Conservation (phyloP, 2,113 vertebrate species). For the Oceanites oceanicus region DNA sequence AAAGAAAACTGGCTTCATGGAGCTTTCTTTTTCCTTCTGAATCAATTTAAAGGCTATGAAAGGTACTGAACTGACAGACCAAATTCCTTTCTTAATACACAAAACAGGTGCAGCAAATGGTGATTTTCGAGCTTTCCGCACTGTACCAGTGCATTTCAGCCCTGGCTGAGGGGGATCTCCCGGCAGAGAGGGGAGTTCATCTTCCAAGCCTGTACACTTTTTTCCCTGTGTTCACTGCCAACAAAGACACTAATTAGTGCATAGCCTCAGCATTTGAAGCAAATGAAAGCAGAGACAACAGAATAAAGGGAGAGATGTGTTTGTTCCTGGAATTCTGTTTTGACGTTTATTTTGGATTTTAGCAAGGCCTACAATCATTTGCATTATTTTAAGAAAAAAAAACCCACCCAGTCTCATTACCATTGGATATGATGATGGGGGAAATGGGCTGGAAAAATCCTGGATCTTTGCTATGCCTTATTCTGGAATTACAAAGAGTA, state of each 20-base stretch:
- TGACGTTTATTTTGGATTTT: conserved; percentile 76
- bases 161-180: conserved; percentile 29
- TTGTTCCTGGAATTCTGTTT: conserved; percentile 71
- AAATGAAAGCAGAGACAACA: conserved; percentile 53
- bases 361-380: conserved; percentile 66
- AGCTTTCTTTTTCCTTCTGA: neutral
- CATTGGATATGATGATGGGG: conserved; percentile 72
- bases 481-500: conserved; percentile 75
- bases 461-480: conserved; percentile 72
- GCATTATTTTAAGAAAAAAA: conserved; percentile 70
- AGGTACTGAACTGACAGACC: neutral
- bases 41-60: neutral
- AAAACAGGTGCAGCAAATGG: conserved; percentile 16
- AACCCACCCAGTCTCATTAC: conserved; percentile 69
- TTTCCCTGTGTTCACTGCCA: neutral
- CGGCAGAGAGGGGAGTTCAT: conserved; percentile 42
- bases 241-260: conserved; percentile 74
- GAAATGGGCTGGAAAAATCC: conserved; percentile 79
- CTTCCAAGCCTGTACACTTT: conserved; percentile 36
- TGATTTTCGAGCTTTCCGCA: conserved; percentile 5
- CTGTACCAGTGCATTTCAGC: neutral
- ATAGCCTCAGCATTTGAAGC: neutral
- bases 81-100: neutral
- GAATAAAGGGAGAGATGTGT: conserved; percentile 59
- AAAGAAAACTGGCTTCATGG: neutral